phyloP scores from a whole-genome alignment of 1,140 invertebrate species.

The Eufriesea mexicana region DNA sequence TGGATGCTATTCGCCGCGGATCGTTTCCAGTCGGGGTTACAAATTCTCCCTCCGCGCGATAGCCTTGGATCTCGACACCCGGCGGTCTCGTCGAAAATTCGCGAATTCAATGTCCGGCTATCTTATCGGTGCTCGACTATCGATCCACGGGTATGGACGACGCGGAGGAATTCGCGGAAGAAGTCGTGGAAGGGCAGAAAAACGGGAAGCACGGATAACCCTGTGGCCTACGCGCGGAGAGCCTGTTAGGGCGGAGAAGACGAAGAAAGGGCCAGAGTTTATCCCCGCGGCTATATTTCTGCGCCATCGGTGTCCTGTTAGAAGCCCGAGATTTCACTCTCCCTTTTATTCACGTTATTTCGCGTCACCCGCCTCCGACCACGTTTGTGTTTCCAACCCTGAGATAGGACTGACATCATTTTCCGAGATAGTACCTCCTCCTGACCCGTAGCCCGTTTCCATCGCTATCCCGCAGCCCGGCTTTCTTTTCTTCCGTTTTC shows the following conservation, averaged over 20 bases:
- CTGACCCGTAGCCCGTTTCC: not conserved
- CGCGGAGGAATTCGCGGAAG: not conserved
- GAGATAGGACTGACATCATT: constrained; percentile 76
- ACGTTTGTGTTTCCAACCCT: constrained; percentile 69
- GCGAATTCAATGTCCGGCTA: constrained; percentile 6
- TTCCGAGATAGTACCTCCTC: constrained; percentile 71
- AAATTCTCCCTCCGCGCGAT: not conserved
- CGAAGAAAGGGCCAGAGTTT: constrained; percentile 38
- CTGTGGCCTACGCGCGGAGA: not conserved
- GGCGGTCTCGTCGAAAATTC: not conserved
- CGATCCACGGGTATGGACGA: constrained; percentile 16
- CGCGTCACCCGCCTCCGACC: constrained; percentile 68
- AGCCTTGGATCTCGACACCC: not conserved
- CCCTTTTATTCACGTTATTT: constrained; percentile 70
- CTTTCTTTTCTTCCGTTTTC: constrained; percentile 44
- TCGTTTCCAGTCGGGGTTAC: not conserved
- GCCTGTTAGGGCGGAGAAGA: not conserved
- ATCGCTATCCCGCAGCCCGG: too few species aligned
- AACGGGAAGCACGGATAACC: constrained; percentile 51
- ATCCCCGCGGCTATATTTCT: constrained; percentile 69
- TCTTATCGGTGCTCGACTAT: constrained; percentile 52
- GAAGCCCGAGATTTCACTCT: constrained; percentile 67
- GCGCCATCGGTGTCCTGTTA: constrained; percentile 56
- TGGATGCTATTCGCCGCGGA: not conserved
- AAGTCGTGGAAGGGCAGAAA: constrained; percentile 8